Percentiles rank a stretch among this genome's conserved stretches.
Conservation (phyloP, 2,797 vertebrate species). For the Hoplostethus atlanticus region DNA sequence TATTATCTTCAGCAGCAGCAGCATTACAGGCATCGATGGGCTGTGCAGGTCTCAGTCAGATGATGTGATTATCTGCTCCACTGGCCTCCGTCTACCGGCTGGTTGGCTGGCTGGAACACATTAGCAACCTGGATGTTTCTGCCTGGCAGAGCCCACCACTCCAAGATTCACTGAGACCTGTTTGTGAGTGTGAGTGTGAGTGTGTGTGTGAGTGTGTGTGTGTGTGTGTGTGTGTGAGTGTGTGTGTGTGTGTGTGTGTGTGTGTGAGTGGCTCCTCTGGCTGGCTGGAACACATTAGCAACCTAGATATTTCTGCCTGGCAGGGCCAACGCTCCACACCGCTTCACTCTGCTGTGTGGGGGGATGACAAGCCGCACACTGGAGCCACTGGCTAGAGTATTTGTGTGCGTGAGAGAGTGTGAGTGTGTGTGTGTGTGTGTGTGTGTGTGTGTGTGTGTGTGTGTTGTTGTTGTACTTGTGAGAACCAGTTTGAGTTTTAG, state of each 20-base stretch:
- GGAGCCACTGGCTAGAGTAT: not conserved
- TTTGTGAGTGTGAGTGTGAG: conserved; percentile 17
- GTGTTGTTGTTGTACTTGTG: not conserved
- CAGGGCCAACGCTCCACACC: conserved; percentile 26
- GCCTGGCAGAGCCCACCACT: conserved; percentile 72
- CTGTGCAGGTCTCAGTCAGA: conserved; percentile 73
- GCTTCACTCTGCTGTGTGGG: conserved; percentile 8
- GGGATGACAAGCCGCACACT: not conserved
- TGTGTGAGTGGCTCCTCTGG: conserved; percentile 33
- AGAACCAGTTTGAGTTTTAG: not conserved
- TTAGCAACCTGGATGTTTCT: conserved; percentile 84
- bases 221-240: conserved; percentile 3
- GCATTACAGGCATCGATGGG: conserved; percentile 51
- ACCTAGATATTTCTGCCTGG: conserved; percentile 72
- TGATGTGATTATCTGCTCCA: conserved; percentile 84
- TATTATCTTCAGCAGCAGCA: conserved; percentile 61
- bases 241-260: conserved; percentile 12
- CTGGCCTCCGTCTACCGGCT: conserved; percentile 76
- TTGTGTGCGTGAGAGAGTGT: not conserved
- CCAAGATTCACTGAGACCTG: conserved; percentile 54
- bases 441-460: too few relatives aligned
- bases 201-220: conserved; percentile 11
- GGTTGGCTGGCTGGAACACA: conserved; percentile 77
- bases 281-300: conserved; percentile 70
- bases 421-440: not conserved